phyloP scores from a whole-genome alignment of 2,113 vertebrate species.

The Cololabis saira region DNA sequence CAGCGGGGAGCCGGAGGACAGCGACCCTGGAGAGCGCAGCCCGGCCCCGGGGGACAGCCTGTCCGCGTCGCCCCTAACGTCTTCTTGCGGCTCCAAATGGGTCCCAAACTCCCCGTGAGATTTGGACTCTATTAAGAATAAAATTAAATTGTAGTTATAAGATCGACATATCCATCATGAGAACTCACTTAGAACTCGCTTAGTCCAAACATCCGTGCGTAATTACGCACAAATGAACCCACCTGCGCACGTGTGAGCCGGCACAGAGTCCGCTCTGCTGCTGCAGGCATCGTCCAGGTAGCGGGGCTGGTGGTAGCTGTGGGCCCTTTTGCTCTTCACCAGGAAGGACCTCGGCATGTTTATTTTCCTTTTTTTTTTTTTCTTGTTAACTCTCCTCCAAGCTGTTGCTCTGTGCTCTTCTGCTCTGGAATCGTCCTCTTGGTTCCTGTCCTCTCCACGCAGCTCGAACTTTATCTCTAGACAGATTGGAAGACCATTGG shows the following conservation, averaged over 20 bases:
- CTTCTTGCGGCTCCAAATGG: slow-evolving; percentile 50
- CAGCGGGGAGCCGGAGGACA: slow-evolving; percentile 85
- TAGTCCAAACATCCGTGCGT: slow-evolving; percentile 16
- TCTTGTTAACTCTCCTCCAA: not conserved
- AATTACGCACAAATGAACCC: slow-evolving; percentile 59
- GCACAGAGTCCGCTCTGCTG: slow-evolving; percentile 78
- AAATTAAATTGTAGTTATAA: not conserved
- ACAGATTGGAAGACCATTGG: slow-evolving; percentile 67
- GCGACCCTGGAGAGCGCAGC: slow-evolving; percentile 57
- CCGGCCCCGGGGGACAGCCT: slow-evolving; percentile 81
- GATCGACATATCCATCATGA: not conserved
- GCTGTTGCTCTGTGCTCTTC: not conserved
- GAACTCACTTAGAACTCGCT: not conserved
- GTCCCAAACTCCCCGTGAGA: slow-evolving; percentile 55
- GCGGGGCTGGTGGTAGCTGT: slow-evolving; percentile 97
- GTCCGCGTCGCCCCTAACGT: slow-evolving; percentile 59
- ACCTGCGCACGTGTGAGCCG: slow-evolving; percentile 88
- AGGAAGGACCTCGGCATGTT: slow-evolving; percentile 96
- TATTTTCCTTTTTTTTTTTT: not conserved
- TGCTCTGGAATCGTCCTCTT: slow-evolving; percentile 28
- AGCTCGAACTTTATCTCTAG: slow-evolving; percentile 70
- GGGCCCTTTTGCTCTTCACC: slow-evolving; percentile 97
- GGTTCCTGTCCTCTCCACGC: slow-evolving; percentile 34
- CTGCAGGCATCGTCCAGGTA: slow-evolving; percentile 85
- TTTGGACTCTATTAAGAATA: slow-evolving; percentile 62